Evolutionary conservation across 1,140 invertebrate species (phyloP), one percentile per base, ranked within the genome.

Genomic region (Acromyrmex charruanus): DNA sequence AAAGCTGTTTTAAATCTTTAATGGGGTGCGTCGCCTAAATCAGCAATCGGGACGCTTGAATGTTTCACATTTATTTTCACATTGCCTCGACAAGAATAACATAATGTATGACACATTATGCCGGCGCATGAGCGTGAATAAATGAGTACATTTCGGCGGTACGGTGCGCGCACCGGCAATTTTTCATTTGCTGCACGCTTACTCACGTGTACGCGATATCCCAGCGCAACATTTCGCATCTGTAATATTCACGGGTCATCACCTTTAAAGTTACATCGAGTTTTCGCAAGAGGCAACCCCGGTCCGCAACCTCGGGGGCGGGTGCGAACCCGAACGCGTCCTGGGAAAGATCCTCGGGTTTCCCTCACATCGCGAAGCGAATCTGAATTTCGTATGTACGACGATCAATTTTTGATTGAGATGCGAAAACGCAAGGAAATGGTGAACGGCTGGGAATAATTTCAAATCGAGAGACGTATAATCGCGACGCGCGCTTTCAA

Each of bases 211-310:
- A 14, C 3, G 53, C 21, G 18, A 59, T 35, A 35, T 71, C 53
- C 49, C 49, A 4, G 35, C 39, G 66, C 61, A 69, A 77, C 65
- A 71, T 84, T 77, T 25, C 71, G 82, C 12, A 80, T 68, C 65
- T 81, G 84, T 75, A 88, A 81, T 66, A 79, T 88, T 44, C 75
- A 88, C 90, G 85, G 88, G 66, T 90, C 90, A 90, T 90, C 89
- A 90, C 85, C 77, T 74, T 80, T 44, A 53, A 75, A 89, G 71
- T 82, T 80, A 55, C 84, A 81, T 86, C 39, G 65, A 58, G 49
- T 81, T 85, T 80, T 87, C 81, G 44, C 28, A 35, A n/a, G 65
- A 44, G 44, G 25, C 31, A 72, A 79, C 18, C 39, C 18, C 63
- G 16, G 63, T 44, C 49, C 44, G n/a, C 55, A n/a, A 44, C 25